Percentiles rank a stretch among this genome's conserved stretches.
Evolutionary conservation across 2,888 invertebrate genomes (phyloP).

Genomic region (Salticus scenicus): DNA sequence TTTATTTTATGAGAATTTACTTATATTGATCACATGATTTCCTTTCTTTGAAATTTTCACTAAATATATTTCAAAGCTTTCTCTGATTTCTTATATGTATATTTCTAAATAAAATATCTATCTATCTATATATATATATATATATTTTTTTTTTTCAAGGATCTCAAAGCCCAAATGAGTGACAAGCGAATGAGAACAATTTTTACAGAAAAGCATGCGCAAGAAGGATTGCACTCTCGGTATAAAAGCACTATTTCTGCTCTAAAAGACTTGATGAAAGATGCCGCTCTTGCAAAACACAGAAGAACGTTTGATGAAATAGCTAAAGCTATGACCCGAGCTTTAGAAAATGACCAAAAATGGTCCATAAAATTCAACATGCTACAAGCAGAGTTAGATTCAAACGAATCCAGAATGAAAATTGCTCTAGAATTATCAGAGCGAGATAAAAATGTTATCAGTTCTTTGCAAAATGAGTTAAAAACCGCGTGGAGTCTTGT

Average conservation of each 20-base stretch:
- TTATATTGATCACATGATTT: no score
- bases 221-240: neutral
- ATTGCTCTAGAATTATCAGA: slow-evolving; percentile 29
- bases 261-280: slow-evolving; percentile 27
- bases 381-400: slow-evolving; percentile 17
- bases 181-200: no score
- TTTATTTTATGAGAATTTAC: no score
- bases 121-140: no score
- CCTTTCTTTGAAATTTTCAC: no score
- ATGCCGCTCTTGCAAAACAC: slow-evolving; percentile 28
- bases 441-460: slow-evolving; percentile 45
- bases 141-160: no score
- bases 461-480: slow-evolving; percentile 29
- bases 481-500: slow-evolving; percentile 18
- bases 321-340: slow-evolving; percentile 10
- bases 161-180: no score
- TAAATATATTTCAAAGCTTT: no score
- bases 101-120: no score
- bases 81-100: no score
- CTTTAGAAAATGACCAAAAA: slow-evolving; percentile 26
- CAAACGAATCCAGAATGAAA: slow-evolving; percentile 35
- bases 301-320: slow-evolving; percentile 31
- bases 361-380: neutral
- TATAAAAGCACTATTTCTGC: neutral
- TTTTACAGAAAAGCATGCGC: neutral